These are phyloP conservation scores for Rhineura floridana DNA, from an alignment of 2,113 vertebrate species.

Conservation along the genomic window DNA sequence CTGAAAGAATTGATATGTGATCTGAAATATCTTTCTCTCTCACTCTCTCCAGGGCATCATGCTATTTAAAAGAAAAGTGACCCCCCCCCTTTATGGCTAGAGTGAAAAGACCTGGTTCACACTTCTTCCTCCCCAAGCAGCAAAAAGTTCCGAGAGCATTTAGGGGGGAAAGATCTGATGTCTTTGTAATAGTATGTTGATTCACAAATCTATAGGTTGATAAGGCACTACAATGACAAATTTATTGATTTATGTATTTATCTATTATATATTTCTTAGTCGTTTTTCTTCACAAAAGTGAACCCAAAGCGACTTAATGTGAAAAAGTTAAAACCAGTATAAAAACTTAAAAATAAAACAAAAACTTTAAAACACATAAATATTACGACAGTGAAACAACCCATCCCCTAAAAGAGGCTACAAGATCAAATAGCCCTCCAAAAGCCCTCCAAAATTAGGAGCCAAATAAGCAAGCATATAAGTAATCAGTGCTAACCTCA, in stretches of 20 bases:
- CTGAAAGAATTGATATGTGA: slow-evolving; percentile 29
- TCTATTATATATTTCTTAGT: no score
- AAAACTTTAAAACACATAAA: no score
- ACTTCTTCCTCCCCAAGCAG: background rate
- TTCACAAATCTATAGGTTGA: background rate
- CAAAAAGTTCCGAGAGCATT: background rate
- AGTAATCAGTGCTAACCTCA: background rate
- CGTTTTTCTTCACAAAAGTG: no score
- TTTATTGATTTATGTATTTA: no score
- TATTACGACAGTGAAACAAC: no score
- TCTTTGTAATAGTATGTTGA: background rate
- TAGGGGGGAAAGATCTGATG: background rate
- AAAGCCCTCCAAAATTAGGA: background rate
- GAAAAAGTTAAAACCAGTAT: no score
- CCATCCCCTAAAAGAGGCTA: no score
- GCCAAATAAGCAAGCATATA: background rate
- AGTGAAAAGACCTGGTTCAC: background rate
- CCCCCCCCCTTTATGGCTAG: background rate
- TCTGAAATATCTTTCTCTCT: slow-evolving; percentile 18
- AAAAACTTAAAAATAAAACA: no score
- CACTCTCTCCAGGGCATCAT: background rate
- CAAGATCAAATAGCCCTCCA: no score
- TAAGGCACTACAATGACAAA: background rate
- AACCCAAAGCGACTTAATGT: no score
- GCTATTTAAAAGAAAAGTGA: slow-evolving; percentile 30